Percentiles rank a stretch among this genome's conserved stretches.
phyloP scores from a whole-genome alignment of 2,113 vertebrate genomes.

The Pongo pygmaeus region DNA sequence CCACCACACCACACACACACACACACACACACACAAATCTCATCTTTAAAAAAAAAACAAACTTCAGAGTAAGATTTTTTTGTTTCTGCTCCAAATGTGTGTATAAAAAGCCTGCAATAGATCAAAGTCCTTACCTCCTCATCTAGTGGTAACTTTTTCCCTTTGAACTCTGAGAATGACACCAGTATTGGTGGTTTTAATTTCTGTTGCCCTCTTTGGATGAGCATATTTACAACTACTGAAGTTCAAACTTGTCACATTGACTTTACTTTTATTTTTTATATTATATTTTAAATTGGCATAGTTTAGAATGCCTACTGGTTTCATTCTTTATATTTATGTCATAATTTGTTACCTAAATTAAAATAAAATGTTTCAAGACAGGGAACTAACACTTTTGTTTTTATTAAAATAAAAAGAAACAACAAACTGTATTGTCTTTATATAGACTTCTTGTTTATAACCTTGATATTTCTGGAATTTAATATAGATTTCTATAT shows the following conservation, averaged over 20 bases:
- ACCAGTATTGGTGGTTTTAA: background rate
- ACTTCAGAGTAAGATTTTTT: background rate
- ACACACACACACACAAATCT: background rate
- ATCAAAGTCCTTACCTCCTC: background rate
- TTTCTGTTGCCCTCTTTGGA: background rate
- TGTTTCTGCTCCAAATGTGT: background rate
- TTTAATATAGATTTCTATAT: constrained; percentile 3
- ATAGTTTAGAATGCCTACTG: background rate
- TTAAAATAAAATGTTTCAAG: background rate
- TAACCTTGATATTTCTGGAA: background rate
- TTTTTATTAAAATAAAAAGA: background rate
- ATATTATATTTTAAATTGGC: background rate
- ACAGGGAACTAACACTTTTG: background rate
- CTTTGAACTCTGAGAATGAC: background rate
- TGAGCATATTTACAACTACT: background rate
- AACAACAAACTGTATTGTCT: background rate
- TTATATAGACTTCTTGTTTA: background rate
- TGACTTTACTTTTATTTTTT: background rate
- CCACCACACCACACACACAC: no score
- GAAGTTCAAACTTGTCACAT: background rate
- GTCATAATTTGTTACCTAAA: background rate
- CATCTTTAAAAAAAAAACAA: background rate
- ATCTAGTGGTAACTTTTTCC: background rate
- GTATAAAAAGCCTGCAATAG: background rate
- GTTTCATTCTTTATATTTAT: background rate